Base-by-base conservation (phyloP, 2,797 vertebrate genomes). In the Enteromius unitaeniatus region DNA sequence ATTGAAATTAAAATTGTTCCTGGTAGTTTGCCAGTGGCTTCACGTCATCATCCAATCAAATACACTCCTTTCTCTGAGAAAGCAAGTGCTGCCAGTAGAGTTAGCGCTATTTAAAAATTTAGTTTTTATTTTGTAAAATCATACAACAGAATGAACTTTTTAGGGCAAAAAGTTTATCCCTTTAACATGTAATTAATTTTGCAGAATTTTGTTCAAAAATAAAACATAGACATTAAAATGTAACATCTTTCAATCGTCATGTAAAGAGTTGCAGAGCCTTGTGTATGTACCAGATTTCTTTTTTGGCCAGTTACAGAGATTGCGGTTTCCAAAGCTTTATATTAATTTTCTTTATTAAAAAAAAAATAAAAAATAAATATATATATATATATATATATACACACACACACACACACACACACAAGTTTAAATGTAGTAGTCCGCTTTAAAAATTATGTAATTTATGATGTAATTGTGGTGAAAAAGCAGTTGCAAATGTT, bases 21-120 rank as follows among this genome's bases (percentile, higher is more conserved):
- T 15, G 19, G 13, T 76, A 23, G 55, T 45, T 78, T 78, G 40
- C 55, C 42, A 10, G n/a, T 45, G 23, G 7, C 75, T 78, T 78
- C 75, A 28, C 55, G 13, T 45, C 23, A 6, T 42, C n/a, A 62
- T n/a, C 34, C 2, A 51, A 51, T 2, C 4, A 3, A 7, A n/a
- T 21, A 17, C 0, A 13, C 47, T 53, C 17, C 10, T 13, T 53
- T 10, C 17, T 1, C 19, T 21, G 23, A 21, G 2, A 31, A 45
- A 47, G 40, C 42, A 47, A 47, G 23, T 26, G 42, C 7, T 40
- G 53, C 17, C 3, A 55, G 31, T 23, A 34, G 10, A 37, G 26
- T 11, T 55, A 2, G 1, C 15, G 49, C 1, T 23, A 72, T 72
- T 64, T 17, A n/a, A 31, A 74, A n/a, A 8, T 45, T 1, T 37